Percentiles rank a stretch among this genome's conserved stretches.
phyloP scores from a whole-genome alignment of 2,113 vertebrate species.

The Malurus elegans region DNA sequence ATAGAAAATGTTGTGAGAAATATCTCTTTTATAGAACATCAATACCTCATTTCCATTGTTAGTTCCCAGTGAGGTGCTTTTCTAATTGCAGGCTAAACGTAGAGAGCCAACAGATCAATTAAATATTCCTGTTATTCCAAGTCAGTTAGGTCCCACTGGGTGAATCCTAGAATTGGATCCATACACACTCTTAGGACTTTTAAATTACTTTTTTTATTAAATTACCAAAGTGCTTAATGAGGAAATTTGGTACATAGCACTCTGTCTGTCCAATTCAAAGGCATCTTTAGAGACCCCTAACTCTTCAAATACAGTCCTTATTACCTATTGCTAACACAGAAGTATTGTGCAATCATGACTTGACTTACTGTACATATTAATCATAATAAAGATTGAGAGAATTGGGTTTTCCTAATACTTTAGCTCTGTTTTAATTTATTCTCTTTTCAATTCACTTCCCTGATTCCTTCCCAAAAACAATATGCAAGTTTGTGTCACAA shows the following conservation, averaged over 20 bases:
- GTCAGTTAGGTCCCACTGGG: background rate
- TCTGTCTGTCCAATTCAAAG: background rate
- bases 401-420: background rate
- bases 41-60: background rate
- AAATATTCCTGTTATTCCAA: background rate
- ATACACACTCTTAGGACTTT: background rate
- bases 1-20: background rate
- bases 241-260: background rate
- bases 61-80: background rate
- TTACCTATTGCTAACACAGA: background rate
- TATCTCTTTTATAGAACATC: background rate
- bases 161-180: background rate
- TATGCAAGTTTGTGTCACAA: background rate
- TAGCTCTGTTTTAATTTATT: background rate
- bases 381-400: background rate
- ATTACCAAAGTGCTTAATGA: background rate
- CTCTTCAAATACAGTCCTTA: background rate
- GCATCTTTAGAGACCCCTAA: background rate
- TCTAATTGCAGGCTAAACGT: background rate
- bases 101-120: background rate
- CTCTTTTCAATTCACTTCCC: background rate
- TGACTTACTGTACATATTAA: background rate
- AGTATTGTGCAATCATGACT: background rate
- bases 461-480: background rate
- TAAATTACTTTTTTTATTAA: background rate